A percentile compares a stretch with the other conserved stretches of the same genome.
Conservation (phyloP, 2,113 vertebrate genomes). For the Cephalopholis sonnerati region DNA sequence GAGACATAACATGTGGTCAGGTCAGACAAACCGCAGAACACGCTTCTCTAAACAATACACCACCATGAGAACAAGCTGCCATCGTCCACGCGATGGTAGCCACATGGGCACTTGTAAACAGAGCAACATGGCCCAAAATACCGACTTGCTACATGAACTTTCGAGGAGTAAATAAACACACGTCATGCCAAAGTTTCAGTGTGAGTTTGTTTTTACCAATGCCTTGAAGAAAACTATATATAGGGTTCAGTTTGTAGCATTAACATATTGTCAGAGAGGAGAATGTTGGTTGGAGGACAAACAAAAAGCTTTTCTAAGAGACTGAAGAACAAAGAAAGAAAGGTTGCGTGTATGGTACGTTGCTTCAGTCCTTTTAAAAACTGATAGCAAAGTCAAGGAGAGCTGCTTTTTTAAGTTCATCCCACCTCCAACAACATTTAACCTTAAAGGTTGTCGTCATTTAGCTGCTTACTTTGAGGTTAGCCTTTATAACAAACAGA, state of each 20-base stretch:
- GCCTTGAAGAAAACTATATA: not conserved
- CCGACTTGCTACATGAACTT: not conserved
- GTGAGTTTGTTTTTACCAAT: not conserved
- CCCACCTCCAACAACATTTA: constrained; percentile 28
- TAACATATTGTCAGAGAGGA: not conserved
- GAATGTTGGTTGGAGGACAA: not conserved
- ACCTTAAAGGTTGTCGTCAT: constrained; percentile 41
- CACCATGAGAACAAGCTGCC: constrained; percentile 46
- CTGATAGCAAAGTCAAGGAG: not conserved
- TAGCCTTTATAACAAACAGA: constrained; percentile 60
- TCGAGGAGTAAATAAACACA: constrained; percentile 1
- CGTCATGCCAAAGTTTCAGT: not conserved
- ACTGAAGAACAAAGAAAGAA: not conserved
- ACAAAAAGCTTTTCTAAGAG: not conserved
- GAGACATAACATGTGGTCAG: constrained; percentile 72
- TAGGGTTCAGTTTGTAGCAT: not conserved
- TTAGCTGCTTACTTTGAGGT: constrained; percentile 50
- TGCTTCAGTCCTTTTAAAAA: not conserved
- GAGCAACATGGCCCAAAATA: not conserved
- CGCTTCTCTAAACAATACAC: constrained; percentile 61
- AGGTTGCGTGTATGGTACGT: not conserved
- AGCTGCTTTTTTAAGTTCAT: constrained; percentile 3
- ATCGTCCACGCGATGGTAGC: constrained; percentile 32
- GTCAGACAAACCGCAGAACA: constrained; percentile 58
- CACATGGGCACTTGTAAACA: constrained; percentile 45